Base-by-base conservation (phyloP, 2,797 vertebrate genomes). In the Hemitrygon akajei region DNA sequence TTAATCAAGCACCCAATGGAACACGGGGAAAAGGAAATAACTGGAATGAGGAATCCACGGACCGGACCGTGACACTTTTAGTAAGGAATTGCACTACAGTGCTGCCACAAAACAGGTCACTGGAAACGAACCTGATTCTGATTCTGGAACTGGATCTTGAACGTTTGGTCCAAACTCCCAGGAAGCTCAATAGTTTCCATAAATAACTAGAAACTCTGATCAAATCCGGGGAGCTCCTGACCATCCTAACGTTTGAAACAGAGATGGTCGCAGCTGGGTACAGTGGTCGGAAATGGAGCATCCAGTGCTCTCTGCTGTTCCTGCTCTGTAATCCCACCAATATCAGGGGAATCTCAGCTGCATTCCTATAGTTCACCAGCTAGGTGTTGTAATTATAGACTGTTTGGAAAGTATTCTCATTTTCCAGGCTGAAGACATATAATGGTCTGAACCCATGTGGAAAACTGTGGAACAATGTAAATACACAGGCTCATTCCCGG, bases 381-480 rank as follows among this genome's bases (percentile, higher is more conserved):
- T 97, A 97, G 89, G 96, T 96, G 76, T 98, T 98, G 93, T 97
- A 96, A 94, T 95, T 97, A 91, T 97, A 97, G 94, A 98, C 97
- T 91, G 98, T 98, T 96, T 98, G 96, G 95, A 99, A 99, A 94
- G 98, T 99, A 95, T 96, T 96, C 95, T 99, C 98, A 0, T 98
- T 98, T 96, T 99, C 98, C 97, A 99, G 96, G 94, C 98, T 99
- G 95, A 99, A 99, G 95, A 99, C 98, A 97, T 95, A 99, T 97
- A 94, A 98, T 97, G 0, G 97, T 98, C 75, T 99, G 98, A 3
- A 97, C 98, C 98, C 98, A 99, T 96, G 97, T 97, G 96, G 98
- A 96, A 96, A 99, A 98, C 98, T 99, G 96, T 12, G 40, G 37
- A 30, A 92, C 12, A 92, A 30, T 30, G 25, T 73, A 37, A 91